Percentiles rank a stretch among this genome's conserved stretches.
phyloP scores from a whole-genome alignment of 2,113 vertebrate genomes.

The Pelmatolapia mariae region DNA sequence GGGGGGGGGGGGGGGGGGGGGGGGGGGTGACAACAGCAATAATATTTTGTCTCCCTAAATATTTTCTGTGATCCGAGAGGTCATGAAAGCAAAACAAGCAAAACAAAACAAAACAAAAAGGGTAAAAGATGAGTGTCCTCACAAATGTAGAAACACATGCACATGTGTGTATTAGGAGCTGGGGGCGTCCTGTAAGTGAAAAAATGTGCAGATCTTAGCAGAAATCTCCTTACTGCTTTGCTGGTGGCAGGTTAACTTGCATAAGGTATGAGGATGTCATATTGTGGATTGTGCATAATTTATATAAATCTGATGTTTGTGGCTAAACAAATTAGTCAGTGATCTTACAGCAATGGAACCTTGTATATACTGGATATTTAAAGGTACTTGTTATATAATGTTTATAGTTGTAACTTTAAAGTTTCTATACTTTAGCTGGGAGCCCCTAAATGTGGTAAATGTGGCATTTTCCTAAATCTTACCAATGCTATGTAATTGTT shows the following conservation, averaged over 20 bases:
- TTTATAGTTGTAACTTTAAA: neutral
- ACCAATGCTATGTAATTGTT: neutral
- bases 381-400: neutral
- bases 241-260: constrained; percentile 16
- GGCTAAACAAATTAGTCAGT: constrained; percentile 1
- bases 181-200: neutral
- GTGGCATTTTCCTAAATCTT: neutral
- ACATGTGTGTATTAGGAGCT: neutral
- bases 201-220: constrained; percentile 51
- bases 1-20: accelerated
- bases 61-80: neutral
- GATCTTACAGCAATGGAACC: neutral
- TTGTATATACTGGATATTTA: neutral
- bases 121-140: neutral
- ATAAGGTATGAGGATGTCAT: neutral
- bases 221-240: constrained; percentile 5
- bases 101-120: neutral
- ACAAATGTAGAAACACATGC: neutral
- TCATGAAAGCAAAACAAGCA: neutral
- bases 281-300: neutral
- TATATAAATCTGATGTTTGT: neutral
- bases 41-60: constrained; percentile 1
- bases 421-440: neutral
- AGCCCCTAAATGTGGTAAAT: neutral
- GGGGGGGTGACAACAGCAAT: neutral